Base-by-base conservation (phyloP, 2,797 vertebrate genomes). In the Uromys caudimaculatus region DNA sequence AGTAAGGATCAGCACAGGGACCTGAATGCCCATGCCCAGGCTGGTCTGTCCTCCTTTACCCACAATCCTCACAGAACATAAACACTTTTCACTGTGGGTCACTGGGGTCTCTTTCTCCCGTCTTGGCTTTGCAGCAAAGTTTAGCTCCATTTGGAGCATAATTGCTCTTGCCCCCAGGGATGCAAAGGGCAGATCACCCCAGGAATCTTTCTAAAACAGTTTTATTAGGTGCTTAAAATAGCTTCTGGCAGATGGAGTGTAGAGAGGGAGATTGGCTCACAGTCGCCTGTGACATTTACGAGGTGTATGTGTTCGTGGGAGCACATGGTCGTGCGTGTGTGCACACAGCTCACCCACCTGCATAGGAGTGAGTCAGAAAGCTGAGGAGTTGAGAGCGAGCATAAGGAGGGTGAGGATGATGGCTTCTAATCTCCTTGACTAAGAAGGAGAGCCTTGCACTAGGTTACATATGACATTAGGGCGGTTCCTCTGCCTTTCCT, bases 141-240 rank as follows among this genome's bases (percentile, higher is more conserved):
- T 56, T 5, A 85, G 75, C 89, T 97, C 93, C 91, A 90, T 95
- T 81, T 95, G 94, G 96, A 93, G 79, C 79, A 27, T 93, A 73
- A 14, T 47, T 81, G 90, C 92, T 91, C 50, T 93, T 94, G 92
- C 89, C 92, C 92, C 96, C 17, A 27, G 97, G 89, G 77, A 91
- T 92, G 90, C 82, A 95, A 96, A 95, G 97, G 97, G 92, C 96
- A 98, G 97, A 95, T 95, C 96, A 94, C 96, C 56, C 11, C 35
- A 97, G 96, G 96, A 97, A 97, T 98, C 97, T 82, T 98, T 99
- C 98, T 98, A 98, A 99, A 99, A 98, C 94, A 58, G 82, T 98
- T 99, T 99, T 99, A 99, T 99, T 99, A 98, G 98, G 98, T 98
- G 98, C 98, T 99, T 98, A 99, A 99, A 99, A 99, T 98, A 99